A percentile compares a stretch with the other conserved stretches of the same genome.
These are phyloP conservation scores for Xestia sexstrigata DNA, from an alignment of 2,888 invertebrate species.

Conservation along the genomic window DNA sequence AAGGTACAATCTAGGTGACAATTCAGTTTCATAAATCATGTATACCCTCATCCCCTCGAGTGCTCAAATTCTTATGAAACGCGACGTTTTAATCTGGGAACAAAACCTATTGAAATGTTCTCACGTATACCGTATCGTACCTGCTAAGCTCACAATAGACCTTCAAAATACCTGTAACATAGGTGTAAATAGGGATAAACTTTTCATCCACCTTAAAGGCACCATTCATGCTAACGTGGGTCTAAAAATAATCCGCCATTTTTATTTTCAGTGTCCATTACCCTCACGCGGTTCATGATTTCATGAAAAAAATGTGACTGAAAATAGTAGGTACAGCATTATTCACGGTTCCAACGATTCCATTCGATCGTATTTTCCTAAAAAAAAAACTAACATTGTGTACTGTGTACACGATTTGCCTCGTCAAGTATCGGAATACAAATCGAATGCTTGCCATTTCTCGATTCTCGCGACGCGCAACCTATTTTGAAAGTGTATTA, in stretches of 20 bases:
- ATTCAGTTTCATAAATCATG: conserved; percentile 50
- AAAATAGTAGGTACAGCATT: conserved; percentile 7
- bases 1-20: conserved; percentile 34
- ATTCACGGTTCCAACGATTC: conserved; percentile 17
- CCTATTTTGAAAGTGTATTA: conserved; percentile 33
- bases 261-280: conserved; percentile 5
- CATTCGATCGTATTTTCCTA: conserved; percentile 22
- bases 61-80: conserved; percentile 38
- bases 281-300: not conserved
- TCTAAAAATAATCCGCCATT: not conserved
- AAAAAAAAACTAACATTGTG: conserved; percentile 4
- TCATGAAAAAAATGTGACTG: conserved; percentile 15
- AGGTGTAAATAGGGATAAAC: not conserved
- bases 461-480: conserved; percentile 9
- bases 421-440: conserved; percentile 45
- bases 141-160: conserved; percentile 32
- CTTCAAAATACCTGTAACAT: conserved; percentile 10
- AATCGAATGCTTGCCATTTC: conserved; percentile 46
- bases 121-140: conserved; percentile 6
- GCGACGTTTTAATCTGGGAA: conserved; percentile 53
- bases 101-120: conserved; percentile 36
- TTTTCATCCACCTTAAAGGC: not conserved
- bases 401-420: conserved; percentile 9
- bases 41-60: conserved; percentile 48
- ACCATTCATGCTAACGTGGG: not conserved